Evolutionary conservation across 2,888 invertebrate genomes (phyloP), one percentile per base, ranked within the genome.

Genomic region (Lepas anatifera): DNA sequence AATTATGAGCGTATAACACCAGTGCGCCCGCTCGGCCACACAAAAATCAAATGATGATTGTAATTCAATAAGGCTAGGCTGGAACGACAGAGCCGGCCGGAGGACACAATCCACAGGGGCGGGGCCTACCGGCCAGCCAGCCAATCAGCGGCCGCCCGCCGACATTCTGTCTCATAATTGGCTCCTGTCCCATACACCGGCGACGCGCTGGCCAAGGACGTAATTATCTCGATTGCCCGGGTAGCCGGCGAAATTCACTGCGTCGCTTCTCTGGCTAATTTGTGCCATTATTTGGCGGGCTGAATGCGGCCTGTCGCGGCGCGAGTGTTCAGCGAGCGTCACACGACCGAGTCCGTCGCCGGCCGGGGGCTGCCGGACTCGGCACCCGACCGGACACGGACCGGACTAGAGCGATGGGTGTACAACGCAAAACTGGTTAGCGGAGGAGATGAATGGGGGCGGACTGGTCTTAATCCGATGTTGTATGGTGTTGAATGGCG

Each of bases 21-120:
- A 74, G 74, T 74, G 74, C 80, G 79, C 78, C 81, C 81, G 80
- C 80, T 81, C 80, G 80, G 80, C 79, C 79, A 80, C 79, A 79
- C 79, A 81, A 82, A 83, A 84, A 84, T 84, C 84, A 83, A 84
- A 87, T 87, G 87, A 87, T 87, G 86, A 86, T 86, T 86, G 85
- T 87, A 87, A 87, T 87, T 87, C 87, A 87, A 87, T 87, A 87
- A 87, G 66, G 37, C 25, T 39, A 25, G 25, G 66, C 66, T 39
- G 2, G 41, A 66, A 66, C 66, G 66, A 66, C 66, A 66, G 58
- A 29, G 58, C 85, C 84, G 81, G 82, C 81, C 76, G 66, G 41
- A 37, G 13, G 66, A 66, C 66, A 39, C 66, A 66, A 37, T 39
- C 37, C 66, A 27, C 39, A 18, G 66, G n/a, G 66, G 66, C 37